Base-by-base conservation (phyloP, 2,113 vertebrate genomes). In the Seriola quinqueradiata region DNA sequence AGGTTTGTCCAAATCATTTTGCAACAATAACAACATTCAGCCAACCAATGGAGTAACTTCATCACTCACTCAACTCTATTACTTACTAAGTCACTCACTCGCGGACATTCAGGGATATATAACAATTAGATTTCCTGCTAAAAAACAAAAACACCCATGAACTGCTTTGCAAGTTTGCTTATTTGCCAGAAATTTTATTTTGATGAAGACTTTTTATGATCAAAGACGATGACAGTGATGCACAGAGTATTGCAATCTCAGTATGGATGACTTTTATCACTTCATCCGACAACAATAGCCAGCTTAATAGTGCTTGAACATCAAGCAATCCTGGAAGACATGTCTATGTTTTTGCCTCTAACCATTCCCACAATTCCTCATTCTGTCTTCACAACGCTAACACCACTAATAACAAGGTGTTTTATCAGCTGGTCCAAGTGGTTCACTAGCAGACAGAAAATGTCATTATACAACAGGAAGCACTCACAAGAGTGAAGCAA, bases 381-480 rank as follows among this genome's bases (percentile, higher is more conserved):
- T 40, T 42, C 17, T 23, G 19, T 28, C 6, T 21, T 23, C 4
- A 58, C 25, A 59, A 46, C n/a, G 10, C 1, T 11, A 65, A 1
- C 32, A 48, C 2, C 11, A 44, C 5, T 19, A 32, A 11, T 13
- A n/a, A 11, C 1, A 25, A 69, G 10, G 13, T 23, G 38, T 60
- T 74, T 77, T 25, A 44, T 44, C 17, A 46, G 28, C 23, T 2
- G 0, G 12, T 23, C 14, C 14, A 46, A 77, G 59, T 55, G 23
- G 61, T 17, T 52, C 36, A 78, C 28, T 54, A 7, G 50, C 28
- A 57, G 40, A 42, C 34, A 80, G 11, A 67, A 78, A 68, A 78
- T 54, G 48, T 74, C 52, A 68, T 76, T 9, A 60, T 6, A 48
- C 25, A 50, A 40, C 74, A 91, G 87, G 84, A 92, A 83, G 78